phyloP scores from a whole-genome alignment of 2,888 invertebrate species.

The Ferrisia virgata region DNA sequence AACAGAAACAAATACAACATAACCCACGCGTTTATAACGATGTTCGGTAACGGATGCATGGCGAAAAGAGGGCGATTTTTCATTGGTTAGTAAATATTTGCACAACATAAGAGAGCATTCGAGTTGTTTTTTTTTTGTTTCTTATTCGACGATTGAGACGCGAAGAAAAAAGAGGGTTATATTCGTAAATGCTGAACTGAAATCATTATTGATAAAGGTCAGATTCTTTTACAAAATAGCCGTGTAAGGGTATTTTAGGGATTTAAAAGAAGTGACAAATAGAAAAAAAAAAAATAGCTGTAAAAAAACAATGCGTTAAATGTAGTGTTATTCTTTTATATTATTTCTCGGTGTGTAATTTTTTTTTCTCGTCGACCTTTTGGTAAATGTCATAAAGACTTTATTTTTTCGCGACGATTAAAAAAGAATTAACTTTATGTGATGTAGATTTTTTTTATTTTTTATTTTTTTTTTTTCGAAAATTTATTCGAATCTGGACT shows the following conservation, averaged over 20 bases:
- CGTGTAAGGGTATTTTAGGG: conserved; percentile 20
- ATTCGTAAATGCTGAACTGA: conserved; percentile 18
- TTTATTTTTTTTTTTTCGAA: neutral
- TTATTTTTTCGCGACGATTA: conserved; percentile 22
- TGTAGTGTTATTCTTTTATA: conserved; percentile 33
- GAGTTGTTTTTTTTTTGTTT: neutral
- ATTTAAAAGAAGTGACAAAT: conserved; percentile 30
- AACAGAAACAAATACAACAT: neutral
- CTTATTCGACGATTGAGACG: neutral
- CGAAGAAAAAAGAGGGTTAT: neutral
- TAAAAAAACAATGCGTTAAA: conserved; percentile 32
- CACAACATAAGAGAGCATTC: neutral
- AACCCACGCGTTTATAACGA: neutral
- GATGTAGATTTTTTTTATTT: neutral
- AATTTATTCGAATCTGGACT: neutral
- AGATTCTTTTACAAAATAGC: conserved; percentile 30
- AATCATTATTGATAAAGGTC: conserved; percentile 33
- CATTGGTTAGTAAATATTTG: conserved; percentile 3
- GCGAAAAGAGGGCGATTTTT: neutral
- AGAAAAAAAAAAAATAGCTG: conserved; percentile 22
- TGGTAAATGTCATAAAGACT: conserved; percentile 27
- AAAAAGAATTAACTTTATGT: conserved; percentile 26
- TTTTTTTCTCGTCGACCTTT: conserved; percentile 3
- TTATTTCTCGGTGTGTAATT: conserved; percentile 9
- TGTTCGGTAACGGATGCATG: neutral